phyloP scores from a whole-genome alignment of 2,113 vertebrate species.

The Melanotaenia duboulayi region DNA sequence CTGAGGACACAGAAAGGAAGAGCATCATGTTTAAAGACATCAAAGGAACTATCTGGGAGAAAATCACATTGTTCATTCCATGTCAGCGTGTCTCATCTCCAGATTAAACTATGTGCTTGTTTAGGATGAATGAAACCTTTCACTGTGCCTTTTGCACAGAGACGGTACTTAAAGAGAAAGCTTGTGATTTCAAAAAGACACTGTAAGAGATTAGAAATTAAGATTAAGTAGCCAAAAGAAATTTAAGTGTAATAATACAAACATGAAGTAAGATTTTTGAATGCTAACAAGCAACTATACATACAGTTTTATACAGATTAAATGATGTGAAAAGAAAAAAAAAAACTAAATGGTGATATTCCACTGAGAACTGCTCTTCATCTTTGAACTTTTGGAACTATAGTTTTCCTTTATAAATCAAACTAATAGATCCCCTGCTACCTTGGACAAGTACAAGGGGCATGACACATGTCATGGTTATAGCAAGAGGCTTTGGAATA shows the following conservation, averaged over 20 bases:
- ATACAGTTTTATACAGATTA: no score
- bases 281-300: neutral
- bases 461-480: slow-evolving; percentile 59
- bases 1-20: neutral
- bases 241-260: slow-evolving; percentile 5
- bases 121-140: slow-evolving; percentile 45
- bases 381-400: slow-evolving; percentile 72
- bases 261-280: neutral
- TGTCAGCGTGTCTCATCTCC: slow-evolving; percentile 32
- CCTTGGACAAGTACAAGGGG: slow-evolving; percentile 47
- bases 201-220: slow-evolving; percentile 2
- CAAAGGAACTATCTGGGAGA: slow-evolving; percentile 46
- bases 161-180: neutral
- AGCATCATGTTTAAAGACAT: slow-evolving; percentile 36
- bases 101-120: slow-evolving; percentile 17
- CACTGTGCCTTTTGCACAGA: neutral
- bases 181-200: slow-evolving; percentile 11
- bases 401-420: slow-evolving; percentile 73
- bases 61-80: slow-evolving; percentile 50
- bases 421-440: slow-evolving; percentile 73
- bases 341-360: slow-evolving; percentile 24
- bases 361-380: slow-evolving; percentile 16
- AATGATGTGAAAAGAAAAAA: neutral
- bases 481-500: slow-evolving; percentile 49
- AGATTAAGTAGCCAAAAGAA: neutral